These are phyloP conservation scores for Megalonaias nervosa DNA, from an alignment of 1,140 invertebrate genomes.

Conservation along the genomic window DNA sequence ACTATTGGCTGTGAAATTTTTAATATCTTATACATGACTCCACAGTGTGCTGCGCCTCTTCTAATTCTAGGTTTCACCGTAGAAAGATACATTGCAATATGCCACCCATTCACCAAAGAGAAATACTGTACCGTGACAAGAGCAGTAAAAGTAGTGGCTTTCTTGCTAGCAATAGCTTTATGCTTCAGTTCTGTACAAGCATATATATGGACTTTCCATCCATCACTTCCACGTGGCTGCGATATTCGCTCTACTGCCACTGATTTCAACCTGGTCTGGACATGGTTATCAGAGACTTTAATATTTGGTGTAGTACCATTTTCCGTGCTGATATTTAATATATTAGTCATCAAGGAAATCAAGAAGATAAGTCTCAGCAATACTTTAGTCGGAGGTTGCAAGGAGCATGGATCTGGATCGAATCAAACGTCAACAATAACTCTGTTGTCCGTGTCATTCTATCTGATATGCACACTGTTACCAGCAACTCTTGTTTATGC, in stretches of 20 bases:
- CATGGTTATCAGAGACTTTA: constrained; percentile 52
- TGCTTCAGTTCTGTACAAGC: constrained; percentile 23
- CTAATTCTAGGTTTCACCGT: constrained; percentile 82
- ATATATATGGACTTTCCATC: constrained; percentile 38
- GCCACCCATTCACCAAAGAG: constrained; percentile 82
- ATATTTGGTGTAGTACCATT: constrained; percentile 56
- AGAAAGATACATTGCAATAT: constrained; percentile 86
- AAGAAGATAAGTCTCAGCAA: constrained; percentile 30
- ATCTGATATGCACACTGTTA: constrained; percentile 59
- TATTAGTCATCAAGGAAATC: constrained; percentile 54
- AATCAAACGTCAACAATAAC: constrained; percentile 58
- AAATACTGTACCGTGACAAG: constrained; percentile 83
- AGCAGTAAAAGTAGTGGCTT: constrained; percentile 77
- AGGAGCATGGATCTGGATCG: constrained; percentile 24
- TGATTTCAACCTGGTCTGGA: constrained; percentile 45
- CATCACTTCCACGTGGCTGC: background rate
- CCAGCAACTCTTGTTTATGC: constrained; percentile 54
- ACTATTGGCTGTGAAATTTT: constrained; percentile 42
- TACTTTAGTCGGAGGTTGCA: constrained; percentile 24
- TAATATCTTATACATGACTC: constrained; percentile 41
- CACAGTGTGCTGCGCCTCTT: constrained; percentile 44
- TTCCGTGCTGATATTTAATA: constrained; percentile 57
- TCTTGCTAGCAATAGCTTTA: constrained; percentile 17
- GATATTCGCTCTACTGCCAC: constrained; percentile 2
- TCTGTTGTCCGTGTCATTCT: constrained; percentile 62